Base-by-base conservation (phyloP, 2,888 invertebrate species). In the Nymphalis polychloros region DNA sequence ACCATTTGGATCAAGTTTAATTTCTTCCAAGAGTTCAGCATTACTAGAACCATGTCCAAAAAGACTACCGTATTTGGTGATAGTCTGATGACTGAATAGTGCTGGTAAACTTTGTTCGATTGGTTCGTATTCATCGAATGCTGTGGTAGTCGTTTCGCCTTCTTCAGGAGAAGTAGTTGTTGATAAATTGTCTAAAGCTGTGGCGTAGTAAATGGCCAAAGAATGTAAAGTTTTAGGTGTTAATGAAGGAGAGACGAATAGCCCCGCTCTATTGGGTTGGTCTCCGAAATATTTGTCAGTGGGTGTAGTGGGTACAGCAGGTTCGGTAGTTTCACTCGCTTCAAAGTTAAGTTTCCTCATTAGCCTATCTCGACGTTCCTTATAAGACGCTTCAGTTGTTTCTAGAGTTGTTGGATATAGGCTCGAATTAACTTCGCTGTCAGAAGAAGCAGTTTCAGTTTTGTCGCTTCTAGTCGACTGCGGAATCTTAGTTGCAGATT, bases 221-320 rank as follows among this genome's bases (percentile, higher is more conserved):
- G 96, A 96, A 76, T 96, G 96, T 16, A 96, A 88, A 0, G 96
- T 96, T 80, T 96, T 95, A 0, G 97, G 96, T 0, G 96, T 96
- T 0, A 95, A 94, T 0, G 96, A 96, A 19, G 95, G 95, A 3
- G 96, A 96, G 10, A 95, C 94, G 8, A 94, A 91, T n/a, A 96
- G 85, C 5, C 95, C 96, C 48, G 93, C 93, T 70, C 95, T 91
- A 63, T 87, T 87, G 10, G 84, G 82, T 72, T 86, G 81, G 41
- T 93, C 88, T 57, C 90, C 93, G 2, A 88, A 88, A 59, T 86
- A 87, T 72, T 90, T 93, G 48, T 93, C 93, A 23, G 92, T 87
- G 10, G 90, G 83, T 10, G 88, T 81, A 16, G 89, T 90, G 1
- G 88, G 82, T 35, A 86, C 82, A 7, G 85, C 81, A 6, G 92